Conservation (phyloP, 2,797 vertebrate genomes). For the Poeciliopsis paucimaculata region DNA sequence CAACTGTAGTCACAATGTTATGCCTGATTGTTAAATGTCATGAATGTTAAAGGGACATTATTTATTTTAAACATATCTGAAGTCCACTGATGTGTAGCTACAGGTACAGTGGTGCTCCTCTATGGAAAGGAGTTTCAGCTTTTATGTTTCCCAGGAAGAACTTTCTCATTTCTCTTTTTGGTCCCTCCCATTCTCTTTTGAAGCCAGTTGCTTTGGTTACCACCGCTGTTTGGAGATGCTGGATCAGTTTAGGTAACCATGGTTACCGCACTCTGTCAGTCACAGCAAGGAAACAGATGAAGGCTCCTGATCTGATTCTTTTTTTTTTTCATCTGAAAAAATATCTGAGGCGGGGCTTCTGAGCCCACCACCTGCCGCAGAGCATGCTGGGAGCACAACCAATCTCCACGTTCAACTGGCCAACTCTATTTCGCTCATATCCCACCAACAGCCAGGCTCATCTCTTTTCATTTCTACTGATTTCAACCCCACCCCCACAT, state of each 20-base stretch:
- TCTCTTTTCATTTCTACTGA: constrained; percentile 42
- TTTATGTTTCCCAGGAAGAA: not conserved
- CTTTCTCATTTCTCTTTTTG: not conserved
- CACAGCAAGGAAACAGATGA: constrained; percentile 44
- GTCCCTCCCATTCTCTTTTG: constrained; percentile 3
- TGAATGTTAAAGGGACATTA: not conserved
- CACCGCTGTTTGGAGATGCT: constrained; percentile 12
- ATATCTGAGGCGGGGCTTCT: constrained; percentile 41
- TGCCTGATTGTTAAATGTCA: not conserved
- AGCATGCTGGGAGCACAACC: constrained; percentile 47
- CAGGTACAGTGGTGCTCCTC: not conserved
- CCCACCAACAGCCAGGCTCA: constrained; percentile 43
- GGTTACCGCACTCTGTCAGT: constrained; percentile 41
- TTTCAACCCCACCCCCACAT: constrained; percentile 39
- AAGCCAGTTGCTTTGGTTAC: constrained; percentile 45
- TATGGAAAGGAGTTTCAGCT: not conserved
- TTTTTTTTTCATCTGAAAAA: constrained; percentile 18
- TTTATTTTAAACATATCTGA: not conserved
- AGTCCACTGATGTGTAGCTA: not conserved
- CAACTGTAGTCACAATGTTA: not conserved
- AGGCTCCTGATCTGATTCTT: constrained; percentile 34
- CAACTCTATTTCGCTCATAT: constrained; percentile 27
- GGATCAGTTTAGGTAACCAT: constrained; percentile 35
- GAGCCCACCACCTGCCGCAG: constrained; percentile 14
- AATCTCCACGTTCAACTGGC: not conserved